Base-by-base conservation (phyloP, 1,140 invertebrate genomes). In the Eulimnadia texana region DNA sequence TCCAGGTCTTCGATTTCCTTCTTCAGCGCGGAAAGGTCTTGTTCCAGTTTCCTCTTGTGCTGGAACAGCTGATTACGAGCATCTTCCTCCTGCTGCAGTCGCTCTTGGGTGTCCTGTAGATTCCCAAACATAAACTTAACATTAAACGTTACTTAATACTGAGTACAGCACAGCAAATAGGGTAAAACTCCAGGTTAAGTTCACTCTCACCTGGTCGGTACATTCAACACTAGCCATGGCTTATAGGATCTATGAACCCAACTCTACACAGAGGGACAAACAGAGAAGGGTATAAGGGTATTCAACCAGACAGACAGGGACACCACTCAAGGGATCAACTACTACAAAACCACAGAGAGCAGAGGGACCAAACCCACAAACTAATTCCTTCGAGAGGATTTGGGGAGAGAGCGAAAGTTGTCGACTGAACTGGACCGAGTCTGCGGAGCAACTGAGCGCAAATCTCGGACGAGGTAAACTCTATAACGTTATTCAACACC, bases 1-100 rank as follows among this genome's bases (percentile, higher is more conserved):
- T 98, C 92, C 66, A 97, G 79, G 74, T 98, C 93, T 74, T 98
- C 94, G 68, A 97, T 84, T 70, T 97, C 93, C 77, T 96, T 97
- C 80, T 96, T 97, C 70, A 94, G 79, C 62, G 90, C 90, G 64
- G 84, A 81, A 62, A 91, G 82, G 74, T 98, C 93, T 72, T 89
- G 85, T 69, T 97, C 93, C 72, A 95, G 79, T 80, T 98, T 98
- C 82, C 95, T 95, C 79, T 95, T 96, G 67, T 81, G 79, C 76
- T 90, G 85, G 82, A 87, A 89, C 63, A 96, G 76, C 72, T 88
- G 88, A 78, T 90, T 90, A 72, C 90, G 84, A 68, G 90, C 84
- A 80, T 96, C 93, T 76, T 98, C 93, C 73, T 97, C 93, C 75
- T 93, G 90, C 60, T 85, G 84, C 67, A 98, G 83, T 69, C 93